Evolutionary conservation across 2,888 invertebrate species (phyloP), one percentile per base, ranked within the genome.

Genomic region (Tiphia femorata): DNA sequence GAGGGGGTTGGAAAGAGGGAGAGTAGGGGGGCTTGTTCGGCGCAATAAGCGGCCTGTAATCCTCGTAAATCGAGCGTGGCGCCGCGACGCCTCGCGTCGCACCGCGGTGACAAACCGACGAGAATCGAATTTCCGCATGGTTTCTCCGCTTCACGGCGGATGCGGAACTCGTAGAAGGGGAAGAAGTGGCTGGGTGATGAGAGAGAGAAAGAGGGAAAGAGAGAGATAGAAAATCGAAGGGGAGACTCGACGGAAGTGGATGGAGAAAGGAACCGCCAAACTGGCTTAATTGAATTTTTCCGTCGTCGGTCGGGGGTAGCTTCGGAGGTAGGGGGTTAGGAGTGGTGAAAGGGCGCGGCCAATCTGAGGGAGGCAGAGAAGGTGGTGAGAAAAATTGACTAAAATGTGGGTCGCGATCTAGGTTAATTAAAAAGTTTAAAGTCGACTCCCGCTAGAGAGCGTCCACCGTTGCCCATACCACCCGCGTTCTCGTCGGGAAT

Each of bases 371-470:
- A 10, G 21, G 27, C 49, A 12, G n/a, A 21, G 21, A 25, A 29
- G 47, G 30, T 16, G n/a, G 16, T 10, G 42, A 12, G 27, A 25
- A 20, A 38, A 42, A 20, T n/a, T 47, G 49, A 54, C 43, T 52
- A 35, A 62, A 70, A 70, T 58, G 55, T 64, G 49, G 51, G 40
- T 43, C 56, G 54, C 53, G 57, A 64, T 67, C 54, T 54, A 42
- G 54, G 64, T 70, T 72, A 66, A 70, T 71, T 68, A 64, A 68
- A 70, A 63, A 68, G 66, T 68, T 70, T 57, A 58, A 63, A 64
- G 61, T 64, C 58, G 61, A 56, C 55, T 33, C 25, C 56, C 27
- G 21, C 51, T 41, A 35, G 23, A 29, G 29, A 48, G 41, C 49
- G 30, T 43, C n/a, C 35, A 16, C 29, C 37, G 12, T 12, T 23